Percentiles rank a stretch among this genome's conserved stretches.
Conservation (phyloP, 2,113 vertebrate genomes). For the Choloepus hoffmanni region DNA sequence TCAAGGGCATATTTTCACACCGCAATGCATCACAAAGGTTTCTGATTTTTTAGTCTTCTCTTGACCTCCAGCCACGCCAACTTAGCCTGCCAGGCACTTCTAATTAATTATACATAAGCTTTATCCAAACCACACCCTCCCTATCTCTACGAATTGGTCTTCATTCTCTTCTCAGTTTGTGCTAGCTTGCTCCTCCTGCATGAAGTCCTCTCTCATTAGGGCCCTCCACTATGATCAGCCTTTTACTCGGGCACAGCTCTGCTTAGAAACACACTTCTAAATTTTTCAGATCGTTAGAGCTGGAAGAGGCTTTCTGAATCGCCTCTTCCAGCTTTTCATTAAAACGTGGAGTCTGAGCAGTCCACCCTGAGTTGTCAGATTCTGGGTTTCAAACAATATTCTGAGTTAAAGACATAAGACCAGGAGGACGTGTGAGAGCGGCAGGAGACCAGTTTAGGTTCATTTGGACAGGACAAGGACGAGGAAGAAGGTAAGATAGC, state of each 20-base stretch:
- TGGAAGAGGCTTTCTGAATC: background rate
- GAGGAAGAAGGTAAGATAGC: background rate
- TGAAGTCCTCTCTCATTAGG: background rate
- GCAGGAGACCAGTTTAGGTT: background rate
- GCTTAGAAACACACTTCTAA: background rate
- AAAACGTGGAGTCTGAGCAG: background rate
- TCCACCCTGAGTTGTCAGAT: background rate
- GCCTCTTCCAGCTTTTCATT: background rate
- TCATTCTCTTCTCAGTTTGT: background rate
- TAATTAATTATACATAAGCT: slow-evolving; percentile 63
- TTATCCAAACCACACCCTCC: background rate
- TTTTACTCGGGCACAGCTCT: background rate
- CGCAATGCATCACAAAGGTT: background rate
- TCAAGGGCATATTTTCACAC: slow-evolving; percentile 1
- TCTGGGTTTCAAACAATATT: background rate
- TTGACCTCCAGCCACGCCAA: background rate
- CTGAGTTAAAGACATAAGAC: background rate
- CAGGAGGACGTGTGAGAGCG: background rate
- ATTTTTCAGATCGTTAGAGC: background rate
- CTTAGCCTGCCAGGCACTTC: slow-evolving; percentile 26
- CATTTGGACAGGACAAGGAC: background rate
- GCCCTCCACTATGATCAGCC: background rate
- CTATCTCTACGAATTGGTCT: background rate
- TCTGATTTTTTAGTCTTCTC: background rate
- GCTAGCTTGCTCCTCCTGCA: background rate